Conservation (phyloP, 2,797 vertebrate species). For the Loriculus beryllinus region DNA sequence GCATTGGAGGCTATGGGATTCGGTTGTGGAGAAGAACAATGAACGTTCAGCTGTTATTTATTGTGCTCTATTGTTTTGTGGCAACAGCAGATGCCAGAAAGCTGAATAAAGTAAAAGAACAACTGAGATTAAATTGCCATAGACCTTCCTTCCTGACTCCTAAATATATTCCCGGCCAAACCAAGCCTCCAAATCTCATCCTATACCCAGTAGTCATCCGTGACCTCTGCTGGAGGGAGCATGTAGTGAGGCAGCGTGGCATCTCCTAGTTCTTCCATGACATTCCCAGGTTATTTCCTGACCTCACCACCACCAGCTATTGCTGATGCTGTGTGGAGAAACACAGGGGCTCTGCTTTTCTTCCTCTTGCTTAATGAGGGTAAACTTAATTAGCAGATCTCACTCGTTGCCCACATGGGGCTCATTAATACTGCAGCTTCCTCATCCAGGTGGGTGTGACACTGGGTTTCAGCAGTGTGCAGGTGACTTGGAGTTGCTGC, state of each 20-base stretch:
- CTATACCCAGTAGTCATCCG: neutral
- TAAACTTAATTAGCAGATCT: constrained; percentile 13
- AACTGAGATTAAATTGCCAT: constrained; percentile 62
- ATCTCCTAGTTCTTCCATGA: neutral
- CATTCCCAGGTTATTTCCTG: neutral
- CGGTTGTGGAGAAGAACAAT: constrained; percentile 57
- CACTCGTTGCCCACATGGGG: neutral
- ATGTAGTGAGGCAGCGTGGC: neutral
- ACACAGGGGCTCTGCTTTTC: neutral
- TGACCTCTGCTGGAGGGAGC: neutral
- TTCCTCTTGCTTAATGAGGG: neutral
- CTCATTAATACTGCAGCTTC: neutral
- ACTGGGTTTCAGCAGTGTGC: rapidly evolving
- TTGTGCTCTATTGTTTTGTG: constrained; percentile 67
- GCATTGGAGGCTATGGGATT: constrained; percentile 35
- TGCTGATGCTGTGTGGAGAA: neutral
- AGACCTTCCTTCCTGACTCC: constrained; percentile 62
- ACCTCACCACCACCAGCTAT: neutral
- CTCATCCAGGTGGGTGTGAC: neutral
- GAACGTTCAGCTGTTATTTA: constrained; percentile 68
- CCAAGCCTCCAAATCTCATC: neutral
- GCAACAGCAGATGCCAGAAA: constrained; percentile 70
- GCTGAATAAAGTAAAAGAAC: constrained; percentile 59
- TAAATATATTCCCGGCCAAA: constrained; percentile 28
- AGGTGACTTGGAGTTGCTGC: neutral